Percentiles rank a stretch among this genome's conserved stretches.
These are phyloP conservation scores for Diadegma fenestrale DNA, from an alignment of 2,888 invertebrate genomes.

Conservation along the genomic window DNA sequence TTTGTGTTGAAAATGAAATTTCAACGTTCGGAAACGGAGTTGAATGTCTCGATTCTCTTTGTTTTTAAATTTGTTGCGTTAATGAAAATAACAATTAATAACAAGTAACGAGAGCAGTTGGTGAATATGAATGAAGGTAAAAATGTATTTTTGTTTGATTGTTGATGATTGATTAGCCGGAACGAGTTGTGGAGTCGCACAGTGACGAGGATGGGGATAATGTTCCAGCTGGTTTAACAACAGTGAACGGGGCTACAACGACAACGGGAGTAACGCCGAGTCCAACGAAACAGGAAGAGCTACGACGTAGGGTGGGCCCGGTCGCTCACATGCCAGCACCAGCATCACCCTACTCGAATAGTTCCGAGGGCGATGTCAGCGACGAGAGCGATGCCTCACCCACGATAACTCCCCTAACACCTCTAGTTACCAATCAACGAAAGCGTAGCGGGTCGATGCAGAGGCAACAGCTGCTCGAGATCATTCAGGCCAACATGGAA, in stretches of 20 bases:
- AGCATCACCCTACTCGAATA: constrained; percentile 82
- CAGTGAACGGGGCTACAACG: constrained; percentile 77
- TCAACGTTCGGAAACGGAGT: no score
- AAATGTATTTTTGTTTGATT: constrained; percentile 18
- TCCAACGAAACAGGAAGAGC: constrained; percentile 81
- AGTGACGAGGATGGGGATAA: constrained; percentile 84
- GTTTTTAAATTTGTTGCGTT: no score
- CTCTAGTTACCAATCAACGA: constrained; percentile 86
- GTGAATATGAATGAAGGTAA: constrained; percentile 1
- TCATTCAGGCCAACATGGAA: constrained; percentile 96
- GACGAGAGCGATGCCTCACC: constrained; percentile 82
- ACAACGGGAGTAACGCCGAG: constrained; percentile 70
- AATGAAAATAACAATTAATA: no score
- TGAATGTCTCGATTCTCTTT: no score
- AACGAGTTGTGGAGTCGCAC: constrained; percentile 85
- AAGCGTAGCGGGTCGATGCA: constrained; percentile 91
- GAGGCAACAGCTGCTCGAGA: constrained; percentile 93
- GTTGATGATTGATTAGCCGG: constrained; percentile 79
- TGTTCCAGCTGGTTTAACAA: constrained; percentile 72
- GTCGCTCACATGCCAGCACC: constrained; percentile 81
- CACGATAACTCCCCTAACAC: constrained; percentile 80
- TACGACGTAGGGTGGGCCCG: constrained; percentile 81
- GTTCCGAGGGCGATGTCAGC: constrained; percentile 83
- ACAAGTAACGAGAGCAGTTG: no score
- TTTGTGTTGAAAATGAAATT: no score